A percentile compares a stretch with the other conserved stretches of the same genome.
These are phyloP conservation scores for Theocolax elegans DNA, from an alignment of 1,140 invertebrate species.

Conservation along the genomic window DNA sequence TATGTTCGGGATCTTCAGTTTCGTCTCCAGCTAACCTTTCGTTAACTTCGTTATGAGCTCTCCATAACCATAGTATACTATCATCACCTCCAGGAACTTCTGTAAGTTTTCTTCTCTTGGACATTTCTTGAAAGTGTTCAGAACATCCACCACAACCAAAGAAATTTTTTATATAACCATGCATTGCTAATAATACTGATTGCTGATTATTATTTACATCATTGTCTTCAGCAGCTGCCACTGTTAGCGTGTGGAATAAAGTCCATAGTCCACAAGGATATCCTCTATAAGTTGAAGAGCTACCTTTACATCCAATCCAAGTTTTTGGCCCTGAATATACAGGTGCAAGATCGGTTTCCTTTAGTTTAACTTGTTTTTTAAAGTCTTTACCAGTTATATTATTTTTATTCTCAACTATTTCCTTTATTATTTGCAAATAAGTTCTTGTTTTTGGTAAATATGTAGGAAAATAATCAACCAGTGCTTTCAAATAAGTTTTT, in stretches of 20 bases:
- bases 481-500: slow-evolving; percentile 76
- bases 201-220: slow-evolving; percentile 63
- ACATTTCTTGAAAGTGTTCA: slow-evolving; percentile 88
- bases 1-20: slow-evolving; percentile 91
- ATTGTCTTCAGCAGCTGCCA: slow-evolving; percentile 73
- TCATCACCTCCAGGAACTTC: slow-evolving; percentile 78
- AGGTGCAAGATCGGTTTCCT: slow-evolving; percentile 67
- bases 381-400: slow-evolving; percentile 72
- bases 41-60: slow-evolving; percentile 94
- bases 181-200: slow-evolving; percentile 83
- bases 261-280: slow-evolving; percentile 97
- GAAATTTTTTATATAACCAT: slow-evolving; percentile 91
- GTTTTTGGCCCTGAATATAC: slow-evolving; percentile 71
- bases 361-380: slow-evolving; percentile 65
- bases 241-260: slow-evolving; percentile 92
- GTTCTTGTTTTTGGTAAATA: slow-evolving; percentile 70
- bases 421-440: slow-evolving; percentile 72
- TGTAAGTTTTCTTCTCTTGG: slow-evolving; percentile 73
- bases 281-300: slow-evolving; percentile 78
- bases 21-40: slow-evolving; percentile 83
- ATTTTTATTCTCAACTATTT: slow-evolving; percentile 59
- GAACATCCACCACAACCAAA: slow-evolving; percentile 94
- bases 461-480: slow-evolving; percentile 81
- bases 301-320: slow-evolving; percentile 89
- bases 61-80: slow-evolving; percentile 93